Base-by-base conservation (phyloP, 2,888 invertebrate species). In the Drosophila cognata region DNA sequence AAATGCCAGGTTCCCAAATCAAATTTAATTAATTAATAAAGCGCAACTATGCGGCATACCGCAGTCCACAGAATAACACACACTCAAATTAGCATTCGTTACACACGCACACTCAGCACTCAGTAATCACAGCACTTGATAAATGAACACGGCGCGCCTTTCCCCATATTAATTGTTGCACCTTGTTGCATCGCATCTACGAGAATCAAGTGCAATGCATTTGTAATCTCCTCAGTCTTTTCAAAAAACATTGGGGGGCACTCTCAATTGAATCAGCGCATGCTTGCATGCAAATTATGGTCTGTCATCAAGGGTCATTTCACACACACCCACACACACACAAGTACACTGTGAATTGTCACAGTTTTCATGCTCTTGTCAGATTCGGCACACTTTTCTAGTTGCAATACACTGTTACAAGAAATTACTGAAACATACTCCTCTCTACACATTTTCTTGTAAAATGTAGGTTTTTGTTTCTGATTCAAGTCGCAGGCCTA, bases 1-100 rank as follows among this genome's bases (percentile, higher is more conserved):
- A 64, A 87, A 84, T 88, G 70, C 52, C 67, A 79, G 38, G 51
- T 38, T 38, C 67, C 38, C 78, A 71, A 63, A 83, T 66, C 43
- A 48, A 74, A 66, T 68, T 82, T 36, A 77, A 87, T 90, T 86
- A 86, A 86, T 86, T 89, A 86, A 89, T 78, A 59, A 74, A 70
- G 60, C 61, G 29, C 61, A 75, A 51, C 48, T 58, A 57, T 81
- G 73, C 70, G 64, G 72, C 88, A 80, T 68, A 71, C 53, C 58
- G 46, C 46, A 51, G 41, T 46, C 31, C 18, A 48, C 43, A 29
- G 25, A 46, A 25, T 4, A 25, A n/a, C 38, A 46, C 46, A 29
- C 33, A 55, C 29, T 41, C 33, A 21, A 43, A 71, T 78, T 78
- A 74, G 70, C 72, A 77, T 77, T 65, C 77, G 73, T 38, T 53